Evolutionary conservation across 2,888 invertebrate genomes (phyloP), one percentile per base, ranked within the genome.

Genomic region (Autographa gamma): DNA sequence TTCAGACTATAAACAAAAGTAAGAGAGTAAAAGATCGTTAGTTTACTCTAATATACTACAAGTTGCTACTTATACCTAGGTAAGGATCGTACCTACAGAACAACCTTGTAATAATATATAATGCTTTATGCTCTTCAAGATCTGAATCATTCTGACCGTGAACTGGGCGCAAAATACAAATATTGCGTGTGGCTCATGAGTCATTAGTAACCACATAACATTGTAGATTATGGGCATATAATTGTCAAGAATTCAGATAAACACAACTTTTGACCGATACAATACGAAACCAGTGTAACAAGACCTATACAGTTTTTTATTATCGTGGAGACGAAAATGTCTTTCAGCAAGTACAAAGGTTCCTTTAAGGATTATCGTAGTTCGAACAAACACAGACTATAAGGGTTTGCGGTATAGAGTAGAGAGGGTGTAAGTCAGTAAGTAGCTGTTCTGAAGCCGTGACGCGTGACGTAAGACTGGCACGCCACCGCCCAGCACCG

Each of bases 401-500:
- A 7, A 2, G 9, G 11, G 58, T 16, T 43, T 60, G 6, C 60
- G 61, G 25, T 71, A 61, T 56, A 60, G 52, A 60, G 70, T 65
- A 60, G n/a, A 19, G 31, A 2, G 67, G 54, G 54, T 19, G 54
- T 56, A 25, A 56, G 54, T 11, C 25, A 67, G 67, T 54, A 68
- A 71, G 76, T 76, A 71, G 80, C 66, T 32, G 11, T 56, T 64
- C 69, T 72, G 58, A 63, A 60, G 71, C 77, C 64, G 73, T 80
- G 81, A 85, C 75, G 83, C 78, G 85, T 93, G 93, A 93, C 93
- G 92, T 92, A 88, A 89, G 77, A 81, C 32, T 72, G 73, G 80
- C 89, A 88, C 86, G 87, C 89, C 84, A 88, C 84, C 66, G 84
- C 82, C 79, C 75, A 82, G 60, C 62, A 70, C 66, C 74, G 71